Evolutionary conservation across 2,888 invertebrate species (phyloP).

Genomic region (Drosophila quasianomalipes): DNA sequence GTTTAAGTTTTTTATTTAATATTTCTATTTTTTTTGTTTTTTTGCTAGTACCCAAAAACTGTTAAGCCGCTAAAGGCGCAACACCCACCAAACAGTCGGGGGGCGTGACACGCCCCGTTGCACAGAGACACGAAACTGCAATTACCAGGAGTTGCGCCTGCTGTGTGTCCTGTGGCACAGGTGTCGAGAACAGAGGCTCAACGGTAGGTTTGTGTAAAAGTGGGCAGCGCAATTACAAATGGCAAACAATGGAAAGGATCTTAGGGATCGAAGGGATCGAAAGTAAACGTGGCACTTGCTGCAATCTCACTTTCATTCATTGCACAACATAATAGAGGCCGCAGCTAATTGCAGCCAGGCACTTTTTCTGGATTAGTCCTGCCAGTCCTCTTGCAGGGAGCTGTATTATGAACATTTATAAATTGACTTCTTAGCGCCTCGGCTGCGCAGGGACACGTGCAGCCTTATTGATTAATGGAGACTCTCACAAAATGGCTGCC

Average conservation of each 20-base stretch:
- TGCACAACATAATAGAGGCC: constrained; percentile 74
- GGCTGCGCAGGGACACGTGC: constrained; percentile 61
- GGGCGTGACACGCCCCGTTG: constrained; percentile 38
- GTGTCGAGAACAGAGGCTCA: constrained; percentile 45
- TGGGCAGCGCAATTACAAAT: constrained; percentile 64
- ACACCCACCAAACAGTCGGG: constrained; percentile 62
- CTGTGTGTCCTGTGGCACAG: constrained; percentile 55
- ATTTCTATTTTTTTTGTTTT: constrained; percentile 8
- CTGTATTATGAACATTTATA: constrained; percentile 43
- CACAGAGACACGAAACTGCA: constrained; percentile 47
- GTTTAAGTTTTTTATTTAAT: constrained; percentile 43
- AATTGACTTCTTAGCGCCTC: constrained; percentile 78
- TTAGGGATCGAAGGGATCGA: not conserved
- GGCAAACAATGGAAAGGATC: constrained; percentile 56
- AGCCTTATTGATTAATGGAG: constrained; percentile 67
- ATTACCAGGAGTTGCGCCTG: constrained; percentile 53
- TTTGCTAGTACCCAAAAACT: constrained; percentile 17
- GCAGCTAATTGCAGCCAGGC: constrained; percentile 60
- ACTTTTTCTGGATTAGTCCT: constrained; percentile 35
- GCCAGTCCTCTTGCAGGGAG: constrained; percentile 32
- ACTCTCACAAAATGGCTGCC: constrained; percentile 59
- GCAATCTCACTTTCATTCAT: constrained; percentile 79
- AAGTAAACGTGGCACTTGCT: constrained; percentile 35
- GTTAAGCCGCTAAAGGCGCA: constrained; percentile 78
- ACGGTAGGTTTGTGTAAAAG: constrained; percentile 59